phyloP scores from a whole-genome alignment of 2,888 invertebrate species.

The Lobophora halterata region DNA sequence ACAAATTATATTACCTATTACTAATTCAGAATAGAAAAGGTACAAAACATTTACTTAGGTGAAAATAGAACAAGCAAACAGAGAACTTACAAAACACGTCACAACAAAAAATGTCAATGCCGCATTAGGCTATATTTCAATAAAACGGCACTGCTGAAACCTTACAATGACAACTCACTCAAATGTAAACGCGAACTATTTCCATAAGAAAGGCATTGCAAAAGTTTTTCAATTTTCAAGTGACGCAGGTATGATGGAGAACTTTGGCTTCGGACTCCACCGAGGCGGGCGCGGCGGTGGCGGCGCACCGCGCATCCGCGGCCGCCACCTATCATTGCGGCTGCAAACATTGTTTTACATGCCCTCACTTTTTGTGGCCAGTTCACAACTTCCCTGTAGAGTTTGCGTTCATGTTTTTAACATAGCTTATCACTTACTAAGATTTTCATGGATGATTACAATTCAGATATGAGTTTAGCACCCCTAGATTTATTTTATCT shows the following conservation, averaged over 20 bases:
- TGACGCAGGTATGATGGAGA: constrained; percentile 78
- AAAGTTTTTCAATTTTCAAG: constrained; percentile 81
- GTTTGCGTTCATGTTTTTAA: too few species aligned
- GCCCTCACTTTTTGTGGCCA: constrained; percentile 6
- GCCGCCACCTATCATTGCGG: constrained; percentile 25
- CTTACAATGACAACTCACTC: constrained; percentile 77
- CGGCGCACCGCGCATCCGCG: constrained; percentile 34
- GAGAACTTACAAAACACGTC: background rate
- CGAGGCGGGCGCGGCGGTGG: constrained; percentile 26
- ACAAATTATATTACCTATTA: too few species aligned
- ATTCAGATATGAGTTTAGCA: too few species aligned
- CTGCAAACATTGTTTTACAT: constrained; percentile 28
- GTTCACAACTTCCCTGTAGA: constrained; percentile 1
- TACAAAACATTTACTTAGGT: too few species aligned
- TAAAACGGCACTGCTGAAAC: constrained; percentile 61
- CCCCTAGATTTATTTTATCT: background rate
- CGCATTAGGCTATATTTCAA: constrained; percentile 45
- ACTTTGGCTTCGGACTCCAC: constrained; percentile 68
- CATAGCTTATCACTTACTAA: too few species aligned
- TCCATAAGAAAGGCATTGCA: constrained; percentile 77
- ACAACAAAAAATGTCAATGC: constrained; percentile 10
- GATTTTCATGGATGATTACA: too few species aligned
- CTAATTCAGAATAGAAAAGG: too few species aligned
- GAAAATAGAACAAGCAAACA: too few species aligned
- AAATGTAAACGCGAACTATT: constrained; percentile 77